These are phyloP conservation scores for Hypsopygia costalis DNA, from an alignment of 2,888 invertebrate species.

Conservation along the genomic window DNA sequence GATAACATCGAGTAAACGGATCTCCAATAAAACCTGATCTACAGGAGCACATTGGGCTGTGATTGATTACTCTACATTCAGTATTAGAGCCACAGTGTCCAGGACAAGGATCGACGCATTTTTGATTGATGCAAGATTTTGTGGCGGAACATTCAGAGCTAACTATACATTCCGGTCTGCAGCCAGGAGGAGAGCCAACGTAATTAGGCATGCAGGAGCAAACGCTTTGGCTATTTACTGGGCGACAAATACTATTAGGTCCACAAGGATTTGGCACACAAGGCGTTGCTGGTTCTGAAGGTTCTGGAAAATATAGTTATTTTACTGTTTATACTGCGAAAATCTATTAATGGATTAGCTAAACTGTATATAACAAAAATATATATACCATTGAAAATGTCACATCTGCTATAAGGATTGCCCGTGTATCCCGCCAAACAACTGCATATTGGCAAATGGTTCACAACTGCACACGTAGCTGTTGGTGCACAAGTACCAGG, in stretches of 20 bases:
- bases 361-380: neutral
- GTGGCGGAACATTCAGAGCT: conserved; percentile 87
- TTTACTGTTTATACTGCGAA: neutral
- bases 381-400: conserved; percentile 48
- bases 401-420: conserved; percentile 85
- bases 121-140: conserved; percentile 87
- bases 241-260: conserved; percentile 86
- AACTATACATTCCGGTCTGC: conserved; percentile 88
- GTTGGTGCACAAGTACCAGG: conserved; percentile 88
- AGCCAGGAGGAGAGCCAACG: conserved; percentile 87
- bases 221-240: conserved; percentile 85
- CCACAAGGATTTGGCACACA: conserved; percentile 88
- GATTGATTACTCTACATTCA: conserved; percentile 87
- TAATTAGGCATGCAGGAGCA: conserved; percentile 88
- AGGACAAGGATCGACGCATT: conserved; percentile 89
- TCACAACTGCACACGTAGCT: conserved; percentile 86
- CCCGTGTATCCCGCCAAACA: conserved; percentile 86
- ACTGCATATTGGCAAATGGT: conserved; percentile 85
- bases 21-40: conserved; percentile 82
- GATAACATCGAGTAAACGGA: conserved; percentile 84
- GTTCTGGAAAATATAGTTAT: conserved; percentile 45
- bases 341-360: neutral
- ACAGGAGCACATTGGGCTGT: conserved; percentile 90
- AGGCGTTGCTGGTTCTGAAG: conserved; percentile 70
- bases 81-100: conserved; percentile 85